These are phyloP conservation scores for Luehdorfia chinensis DNA, from an alignment of 1,140 invertebrate species.

Conservation along the genomic window DNA sequence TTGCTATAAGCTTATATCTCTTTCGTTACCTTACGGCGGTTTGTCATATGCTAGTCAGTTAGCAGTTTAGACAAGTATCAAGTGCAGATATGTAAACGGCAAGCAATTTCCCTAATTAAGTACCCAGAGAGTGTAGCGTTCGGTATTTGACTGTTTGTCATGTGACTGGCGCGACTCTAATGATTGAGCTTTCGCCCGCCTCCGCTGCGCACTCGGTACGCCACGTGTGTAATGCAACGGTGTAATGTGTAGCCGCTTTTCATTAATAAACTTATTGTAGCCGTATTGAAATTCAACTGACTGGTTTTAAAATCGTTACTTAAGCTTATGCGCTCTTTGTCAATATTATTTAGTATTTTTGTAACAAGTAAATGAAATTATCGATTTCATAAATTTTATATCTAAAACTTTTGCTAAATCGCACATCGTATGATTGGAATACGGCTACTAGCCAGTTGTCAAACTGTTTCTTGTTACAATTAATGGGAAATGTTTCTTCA, in stretches of 20 bases:
- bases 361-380: too few relatives aligned
- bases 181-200: slow-evolving; percentile 35
- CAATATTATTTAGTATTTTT: too few relatives aligned
- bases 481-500: too few relatives aligned
- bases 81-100: slow-evolving; percentile 44
- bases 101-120: slow-evolving; percentile 63
- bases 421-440: too few relatives aligned
- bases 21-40: slow-evolving; percentile 15
- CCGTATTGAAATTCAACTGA: too few relatives aligned
- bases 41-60: slow-evolving; percentile 32
- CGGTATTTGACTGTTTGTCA: slow-evolving; percentile 35
- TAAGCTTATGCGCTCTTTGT: too few relatives aligned
- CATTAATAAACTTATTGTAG: slow-evolving; percentile 21
- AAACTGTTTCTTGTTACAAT: too few relatives aligned
- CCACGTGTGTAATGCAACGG: slow-evolving; percentile 31
- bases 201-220: slow-evolving; percentile 15
- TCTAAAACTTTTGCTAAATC: too few relatives aligned
- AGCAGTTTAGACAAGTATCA: slow-evolving; percentile 41
- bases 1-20: slow-evolving; percentile 15
- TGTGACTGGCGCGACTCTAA: slow-evolving; percentile 35
- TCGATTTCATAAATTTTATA: too few relatives aligned
- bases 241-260: slow-evolving; percentile 40
- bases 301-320: not conserved
- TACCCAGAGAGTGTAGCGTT: slow-evolving; percentile 36
- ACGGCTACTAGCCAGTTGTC: too few relatives aligned